phyloP scores from a whole-genome alignment of 2,797 vertebrate genomes.

The Myioborus melanocephalus region DNA sequence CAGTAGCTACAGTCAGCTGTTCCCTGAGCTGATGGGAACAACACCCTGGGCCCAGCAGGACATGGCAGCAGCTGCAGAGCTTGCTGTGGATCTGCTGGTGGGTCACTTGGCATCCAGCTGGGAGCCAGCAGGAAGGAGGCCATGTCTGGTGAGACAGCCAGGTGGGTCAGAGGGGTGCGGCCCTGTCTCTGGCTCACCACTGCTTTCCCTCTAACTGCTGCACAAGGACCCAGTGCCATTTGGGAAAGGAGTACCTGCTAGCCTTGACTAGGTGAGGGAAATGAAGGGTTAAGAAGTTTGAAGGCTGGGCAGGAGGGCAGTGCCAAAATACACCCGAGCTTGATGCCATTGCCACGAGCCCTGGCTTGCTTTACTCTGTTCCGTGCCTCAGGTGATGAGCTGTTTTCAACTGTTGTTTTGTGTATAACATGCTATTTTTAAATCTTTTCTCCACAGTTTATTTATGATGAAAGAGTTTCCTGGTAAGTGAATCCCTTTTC shows the following conservation, averaged over 20 bases:
- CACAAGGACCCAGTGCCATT: too few relatives aligned
- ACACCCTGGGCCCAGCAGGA: neutral
- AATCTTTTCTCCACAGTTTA: conserved; percentile 82
- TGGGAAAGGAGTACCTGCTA: neutral
- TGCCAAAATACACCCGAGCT: neutral
- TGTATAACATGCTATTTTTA: neutral
- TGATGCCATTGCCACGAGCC: neutral
- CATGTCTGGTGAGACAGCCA: fast-evolving
- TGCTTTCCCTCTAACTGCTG: neutral
- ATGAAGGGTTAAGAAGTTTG: neutral
- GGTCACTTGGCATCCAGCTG: fast-evolving
- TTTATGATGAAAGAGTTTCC: conserved; percentile 94
- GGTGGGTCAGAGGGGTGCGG: neutral
- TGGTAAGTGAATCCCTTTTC: conserved; percentile 81
- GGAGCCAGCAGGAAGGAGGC: fast-evolving
- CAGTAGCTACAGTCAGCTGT: neutral
- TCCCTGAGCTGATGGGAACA: neutral
- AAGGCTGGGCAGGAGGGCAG: neutral
- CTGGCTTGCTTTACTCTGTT: neutral
- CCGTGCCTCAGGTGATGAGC: neutral
- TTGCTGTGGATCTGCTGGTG: fast-evolving
- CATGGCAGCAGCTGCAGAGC: fast-evolving
- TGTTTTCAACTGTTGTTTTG: neutral
- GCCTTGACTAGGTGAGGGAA: neutral
- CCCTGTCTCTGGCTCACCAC: neutral